Evolutionary conservation across 2,888 invertebrate species (phyloP).

Genomic region (Latrodectus elegans): DNA sequence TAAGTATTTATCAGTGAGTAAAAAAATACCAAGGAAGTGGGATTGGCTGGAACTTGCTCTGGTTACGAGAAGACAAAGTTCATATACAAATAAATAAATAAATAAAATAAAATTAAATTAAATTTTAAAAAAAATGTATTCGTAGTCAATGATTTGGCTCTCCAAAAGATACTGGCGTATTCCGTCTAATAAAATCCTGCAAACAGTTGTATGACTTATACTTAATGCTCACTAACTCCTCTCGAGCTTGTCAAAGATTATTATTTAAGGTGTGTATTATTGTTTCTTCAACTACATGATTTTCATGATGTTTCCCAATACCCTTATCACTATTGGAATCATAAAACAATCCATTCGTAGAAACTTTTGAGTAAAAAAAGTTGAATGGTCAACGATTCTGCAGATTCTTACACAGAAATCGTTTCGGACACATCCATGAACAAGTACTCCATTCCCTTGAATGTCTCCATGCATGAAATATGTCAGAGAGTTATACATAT

Average conservation of each 20-base stretch:
- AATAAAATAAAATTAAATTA: no score
- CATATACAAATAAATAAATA: background rate
- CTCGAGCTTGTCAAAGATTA: conserved; percentile 4
- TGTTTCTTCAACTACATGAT: conserved; percentile 9
- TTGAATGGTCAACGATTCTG: conserved; percentile 17
- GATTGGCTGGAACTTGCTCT: background rate
- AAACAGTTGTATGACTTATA: conserved; percentile 9
- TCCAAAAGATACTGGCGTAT: background rate
- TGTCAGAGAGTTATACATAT: no score
- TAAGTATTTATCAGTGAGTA: conserved; percentile 1
- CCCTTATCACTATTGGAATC: conserved; percentile 14
- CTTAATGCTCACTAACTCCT: background rate
- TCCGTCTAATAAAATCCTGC: background rate
- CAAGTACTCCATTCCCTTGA: background rate
- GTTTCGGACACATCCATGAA: background rate
- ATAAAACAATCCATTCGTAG: conserved; percentile 8
- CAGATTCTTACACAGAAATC: conserved; percentile 1
- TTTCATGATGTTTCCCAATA: conserved; percentile 2
- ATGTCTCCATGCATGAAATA: no score
- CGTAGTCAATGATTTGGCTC: conserved; percentile 2
- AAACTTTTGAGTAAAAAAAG: conserved; percentile 5
- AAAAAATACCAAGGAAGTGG: background rate
- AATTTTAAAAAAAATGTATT: background rate
- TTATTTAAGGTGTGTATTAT: background rate
- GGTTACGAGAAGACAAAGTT: conserved; percentile 11